Percentiles rank a stretch among this genome's conserved stretches.
Evolutionary conservation across 2,113 vertebrate genomes (phyloP).

Genomic region (Gnathonemus echidnorhynchus): DNA sequence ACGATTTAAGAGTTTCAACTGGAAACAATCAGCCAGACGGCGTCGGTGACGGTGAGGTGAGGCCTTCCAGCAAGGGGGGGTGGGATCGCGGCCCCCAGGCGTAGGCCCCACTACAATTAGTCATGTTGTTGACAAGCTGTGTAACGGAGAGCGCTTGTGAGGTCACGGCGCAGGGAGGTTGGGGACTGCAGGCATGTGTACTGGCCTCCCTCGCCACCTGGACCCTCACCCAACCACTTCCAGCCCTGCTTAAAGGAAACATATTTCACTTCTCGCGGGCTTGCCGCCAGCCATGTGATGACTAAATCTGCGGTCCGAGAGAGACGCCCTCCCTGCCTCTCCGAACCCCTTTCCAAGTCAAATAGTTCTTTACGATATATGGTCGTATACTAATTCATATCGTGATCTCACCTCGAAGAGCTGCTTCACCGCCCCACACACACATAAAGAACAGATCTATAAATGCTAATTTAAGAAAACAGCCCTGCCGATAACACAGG

Average conservation of each 20-base stretch:
- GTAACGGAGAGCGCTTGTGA: conserved; percentile 10
- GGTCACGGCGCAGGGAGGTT: neutral
- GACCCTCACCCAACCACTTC: neutral
- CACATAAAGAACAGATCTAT: neutral
- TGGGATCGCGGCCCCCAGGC: neutral
- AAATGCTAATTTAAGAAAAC: neutral
- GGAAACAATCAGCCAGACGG: neutral
- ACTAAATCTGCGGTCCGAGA: conserved; percentile 3
- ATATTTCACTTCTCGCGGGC: conserved; percentile 8
- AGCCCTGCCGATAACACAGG: neutral
- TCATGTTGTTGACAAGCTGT: conserved; percentile 18
- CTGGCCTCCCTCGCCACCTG: neutral
- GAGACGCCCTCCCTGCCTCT: neutral
- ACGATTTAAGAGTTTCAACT: conserved; percentile 13
- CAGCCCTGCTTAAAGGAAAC: conserved; percentile 1
- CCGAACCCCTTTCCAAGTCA: neutral
- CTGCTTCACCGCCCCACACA: neutral
- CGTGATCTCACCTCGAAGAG: neutral
- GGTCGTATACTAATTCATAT: neutral
- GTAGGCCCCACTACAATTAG: neutral
- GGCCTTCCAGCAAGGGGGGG: neutral
- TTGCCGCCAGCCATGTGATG: neutral
- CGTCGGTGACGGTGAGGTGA: neutral
- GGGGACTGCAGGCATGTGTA: neutral
- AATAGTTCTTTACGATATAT: conserved; percentile 5